These are phyloP conservation scores for Melopsittacus undulatus DNA, from an alignment of 2,797 vertebrate genomes.

Conservation along the genomic window DNA sequence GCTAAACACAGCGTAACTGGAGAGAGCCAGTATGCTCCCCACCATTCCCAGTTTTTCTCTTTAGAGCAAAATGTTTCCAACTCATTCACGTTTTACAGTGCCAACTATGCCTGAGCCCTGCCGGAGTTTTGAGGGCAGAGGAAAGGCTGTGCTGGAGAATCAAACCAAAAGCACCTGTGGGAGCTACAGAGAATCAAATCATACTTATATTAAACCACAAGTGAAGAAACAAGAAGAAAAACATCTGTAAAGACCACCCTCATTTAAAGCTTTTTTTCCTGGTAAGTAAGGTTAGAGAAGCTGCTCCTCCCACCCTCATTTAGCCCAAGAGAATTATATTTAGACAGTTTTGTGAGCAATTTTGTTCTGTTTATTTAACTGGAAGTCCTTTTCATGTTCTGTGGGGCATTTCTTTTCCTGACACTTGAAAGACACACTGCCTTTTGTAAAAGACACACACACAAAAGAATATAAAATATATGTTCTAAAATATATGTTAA, in stretches of 20 bases:
- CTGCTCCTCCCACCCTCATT: background rate
- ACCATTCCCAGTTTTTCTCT: background rate
- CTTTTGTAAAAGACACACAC: background rate
- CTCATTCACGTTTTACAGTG: background rate
- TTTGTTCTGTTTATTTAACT: background rate
- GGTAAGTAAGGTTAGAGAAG: background rate
- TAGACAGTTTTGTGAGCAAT: background rate
- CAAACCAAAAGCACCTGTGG: background rate
- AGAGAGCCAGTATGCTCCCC: background rate
- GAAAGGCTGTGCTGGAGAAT: background rate
- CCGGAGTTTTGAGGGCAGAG: background rate
- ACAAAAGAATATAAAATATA: background rate
- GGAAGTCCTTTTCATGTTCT: background rate
- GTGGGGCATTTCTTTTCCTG: background rate
- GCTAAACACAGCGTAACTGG: accelerated
- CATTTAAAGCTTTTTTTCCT: background rate
- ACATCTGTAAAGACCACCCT: background rate
- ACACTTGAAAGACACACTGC: background rate
- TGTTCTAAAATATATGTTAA: background rate
- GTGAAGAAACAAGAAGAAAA: background rate
- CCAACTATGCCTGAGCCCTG: background rate
- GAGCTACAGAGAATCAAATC: background rate
- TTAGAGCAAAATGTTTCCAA: background rate
- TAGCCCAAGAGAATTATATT: background rate
- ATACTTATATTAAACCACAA: background rate